Evolutionary conservation across 2,113 vertebrate species (phyloP), one percentile per base, ranked within the genome.

Genomic region (Lipophrys pholis): DNA sequence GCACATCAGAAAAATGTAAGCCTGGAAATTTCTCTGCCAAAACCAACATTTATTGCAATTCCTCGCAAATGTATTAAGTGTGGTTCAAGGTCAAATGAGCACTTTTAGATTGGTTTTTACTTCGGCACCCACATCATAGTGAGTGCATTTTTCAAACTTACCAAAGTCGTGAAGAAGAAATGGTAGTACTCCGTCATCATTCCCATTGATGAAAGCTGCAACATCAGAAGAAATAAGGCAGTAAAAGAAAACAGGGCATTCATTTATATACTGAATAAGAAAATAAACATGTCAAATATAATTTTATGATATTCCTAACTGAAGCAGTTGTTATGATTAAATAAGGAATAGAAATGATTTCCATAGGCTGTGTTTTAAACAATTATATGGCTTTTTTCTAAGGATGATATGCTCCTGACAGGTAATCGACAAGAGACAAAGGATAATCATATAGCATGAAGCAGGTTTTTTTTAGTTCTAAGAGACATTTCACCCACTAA

Each of bases 131-230:
- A 45, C 11, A 42, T 42, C 8, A 48, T 63, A 0, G 38, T 9
- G 6, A 9, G 0, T 8, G 12, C 42, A 43, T 42, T 67, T 77
- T 46, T 60, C 14, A 0, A 39, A 83, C 96, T 96, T 93, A 99
- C 98, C 97, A 99, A 82, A 15, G 97, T 99, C 8, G 97, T 99
- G 86, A 99, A 99, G 91, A 99, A 97, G 86, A 97, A 99, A 83
- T 99, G 98, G 77, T 99, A 99, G 77, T 99, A 98, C 80, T 99
- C 98, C 0, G 98, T 99, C 97, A 99, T 99, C 98, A 99, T 99
- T 73, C 98, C 98, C 97, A 99, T 97, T 12, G 97, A 97, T 8
- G 98, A 96, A 71, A 98, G 95, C 98, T 99, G 89, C 62, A 72
- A 83, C 83, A 74, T 69, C 81, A 81, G 53, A 72, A 78, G 9